These are phyloP conservation scores for Melitaea athalia DNA, from an alignment of 2,888 invertebrate genomes.

Conservation along the genomic window DNA sequence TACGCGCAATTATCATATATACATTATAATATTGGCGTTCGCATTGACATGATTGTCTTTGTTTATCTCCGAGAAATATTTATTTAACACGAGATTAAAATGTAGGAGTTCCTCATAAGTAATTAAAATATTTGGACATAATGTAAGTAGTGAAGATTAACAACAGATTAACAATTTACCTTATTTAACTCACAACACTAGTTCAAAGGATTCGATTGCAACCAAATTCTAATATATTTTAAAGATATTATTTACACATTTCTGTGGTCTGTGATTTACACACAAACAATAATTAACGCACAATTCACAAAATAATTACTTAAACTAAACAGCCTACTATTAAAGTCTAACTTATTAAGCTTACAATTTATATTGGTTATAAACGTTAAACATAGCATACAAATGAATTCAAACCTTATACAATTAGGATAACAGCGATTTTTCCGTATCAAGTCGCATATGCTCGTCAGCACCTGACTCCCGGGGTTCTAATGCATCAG, in stretches of 20 bases:
- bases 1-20: conserved; percentile 12
- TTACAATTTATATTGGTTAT: too few species aligned
- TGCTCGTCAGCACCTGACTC: conserved; percentile 58
- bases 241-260: too few species aligned
- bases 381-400: not conserved
- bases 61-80: conserved; percentile 38
- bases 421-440: conserved; percentile 49
- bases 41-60: conserved; percentile 45
- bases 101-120: conserved; percentile 46
- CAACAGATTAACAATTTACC: conserved; percentile 13
- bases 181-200: not conserved
- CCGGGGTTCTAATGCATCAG: conserved; percentile 62
- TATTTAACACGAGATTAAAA: conserved; percentile 48
- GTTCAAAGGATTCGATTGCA: too few species aligned
- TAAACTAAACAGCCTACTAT: too few species aligned
- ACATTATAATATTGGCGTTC: conserved; percentile 30
- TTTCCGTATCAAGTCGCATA: conserved; percentile 67
- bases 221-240: too few species aligned
- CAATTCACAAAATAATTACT: too few species aligned
- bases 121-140: conserved; percentile 38
- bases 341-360: too few species aligned
- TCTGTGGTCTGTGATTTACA: too few species aligned
- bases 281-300: too few species aligned
- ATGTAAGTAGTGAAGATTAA: conserved; percentile 12
- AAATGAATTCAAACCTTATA: conserved; percentile 21